phyloP scores from a whole-genome alignment of 2,113 vertebrate species.

The Podiceps cristatus region DNA sequence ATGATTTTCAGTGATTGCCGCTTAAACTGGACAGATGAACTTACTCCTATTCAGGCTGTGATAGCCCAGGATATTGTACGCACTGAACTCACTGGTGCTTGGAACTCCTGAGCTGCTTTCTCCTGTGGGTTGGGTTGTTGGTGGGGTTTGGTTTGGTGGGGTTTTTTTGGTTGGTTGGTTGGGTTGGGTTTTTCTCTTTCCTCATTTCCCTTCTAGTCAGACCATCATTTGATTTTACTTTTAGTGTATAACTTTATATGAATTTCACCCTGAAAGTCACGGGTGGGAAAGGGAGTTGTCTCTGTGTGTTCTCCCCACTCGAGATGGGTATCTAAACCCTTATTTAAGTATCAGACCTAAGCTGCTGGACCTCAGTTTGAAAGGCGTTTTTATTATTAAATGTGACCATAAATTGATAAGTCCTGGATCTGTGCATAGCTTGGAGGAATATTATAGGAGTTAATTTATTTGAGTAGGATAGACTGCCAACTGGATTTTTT shows the following conservation, averaged over 20 bases:
- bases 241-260: not conserved
- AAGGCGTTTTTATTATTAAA: not conserved
- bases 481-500: not conserved
- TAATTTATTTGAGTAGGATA: not conserved
- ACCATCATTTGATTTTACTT: not conserved
- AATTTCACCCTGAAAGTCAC: not conserved
- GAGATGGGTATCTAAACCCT: not conserved
- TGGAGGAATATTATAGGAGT: not conserved
- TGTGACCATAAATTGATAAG: not conserved
- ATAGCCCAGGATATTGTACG: not conserved
- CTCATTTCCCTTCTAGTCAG: not conserved
- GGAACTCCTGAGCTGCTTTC: not conserved
- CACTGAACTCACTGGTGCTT: not conserved
- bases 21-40: not conserved
- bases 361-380: not conserved
- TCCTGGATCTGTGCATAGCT: not conserved
- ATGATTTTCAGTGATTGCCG: not conserved
- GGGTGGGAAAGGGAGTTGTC: not conserved
- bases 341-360: not conserved
- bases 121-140: fast-evolving
- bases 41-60: not conserved
- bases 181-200: not conserved
- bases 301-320: not conserved
- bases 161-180: too few species aligned
- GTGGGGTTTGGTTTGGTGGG: too few species aligned